Base-by-base conservation (phyloP, 2,113 vertebrate genomes). In the Catharus fuscescens region DNA sequence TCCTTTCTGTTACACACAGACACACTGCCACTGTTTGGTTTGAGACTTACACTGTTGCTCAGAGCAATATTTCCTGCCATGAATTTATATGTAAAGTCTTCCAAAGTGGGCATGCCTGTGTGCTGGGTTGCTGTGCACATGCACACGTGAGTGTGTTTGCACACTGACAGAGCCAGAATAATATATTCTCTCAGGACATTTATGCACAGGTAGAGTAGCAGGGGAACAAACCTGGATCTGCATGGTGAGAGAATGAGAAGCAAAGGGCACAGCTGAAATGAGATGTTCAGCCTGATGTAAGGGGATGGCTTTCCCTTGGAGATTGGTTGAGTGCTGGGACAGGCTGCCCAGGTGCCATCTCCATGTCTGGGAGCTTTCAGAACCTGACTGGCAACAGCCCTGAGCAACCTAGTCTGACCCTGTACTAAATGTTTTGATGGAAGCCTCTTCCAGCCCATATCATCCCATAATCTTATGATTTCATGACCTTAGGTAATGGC, bases 151-250 rank as follows among this genome's bases (percentile, higher is more conserved):
- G 34, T 40, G 72, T 23, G 34, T 15, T 6, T 29, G 28, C 10
- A 28, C 10, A 1, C 1, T 11, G 38, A 16, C 42, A 17, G 70
- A 36, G 44, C 0, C 3, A 67, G 25, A 24, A 24, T 1, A 5
- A 28, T 15, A 28, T 36, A 18, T n/a, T 66, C 5, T 25, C 28
- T 38, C 20, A 1, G 64, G n/a, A 4, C 24, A 9, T 21, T 38
- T 5, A 3, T 23, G 40, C 25, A 15, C 4, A 0, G 42, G 4
- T 0, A 10, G 29, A 5, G 3, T 21, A 5, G 8, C 1, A 42
- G 66, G 57, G 25, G n/a, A 14, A 19, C 19, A 42, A 48, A n/a
- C 25, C 73, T 10, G 31, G 18, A 24, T 72, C 62, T 50, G 31
- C 34, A 5, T 3, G 2, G 9, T 31, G 20, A 10, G 12, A 34